Evolutionary conservation across 1,140 invertebrate species (phyloP).

Genomic region (Aphelinus atriplicis): DNA sequence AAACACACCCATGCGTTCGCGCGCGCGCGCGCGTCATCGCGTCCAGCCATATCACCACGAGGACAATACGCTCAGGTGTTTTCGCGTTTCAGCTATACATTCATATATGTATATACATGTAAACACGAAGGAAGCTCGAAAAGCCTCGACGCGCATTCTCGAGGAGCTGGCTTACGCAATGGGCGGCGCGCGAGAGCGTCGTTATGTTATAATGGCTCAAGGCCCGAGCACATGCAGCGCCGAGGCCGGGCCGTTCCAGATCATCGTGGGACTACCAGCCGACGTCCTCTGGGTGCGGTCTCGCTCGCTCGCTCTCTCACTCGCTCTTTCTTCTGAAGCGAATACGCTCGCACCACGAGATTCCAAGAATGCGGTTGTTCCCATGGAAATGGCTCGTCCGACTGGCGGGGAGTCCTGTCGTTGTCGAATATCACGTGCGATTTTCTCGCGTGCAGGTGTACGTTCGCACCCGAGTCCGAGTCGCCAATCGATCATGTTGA

Average conservation of each 20-base stretch:
- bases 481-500: too few species aligned
- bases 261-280: conserved; percentile 62
- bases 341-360: too few species aligned
- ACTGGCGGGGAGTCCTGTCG: too few species aligned
- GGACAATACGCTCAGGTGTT: not conserved
- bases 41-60: too few species aligned
- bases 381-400: too few species aligned
- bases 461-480: too few species aligned
- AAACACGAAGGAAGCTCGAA: conserved; percentile 8
- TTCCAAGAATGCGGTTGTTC: too few species aligned
- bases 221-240: conserved; percentile 45
- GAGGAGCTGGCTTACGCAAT: conserved; percentile 19
- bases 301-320: not conserved
- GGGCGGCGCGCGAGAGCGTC: conserved; percentile 41
- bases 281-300: conserved; percentile 54
- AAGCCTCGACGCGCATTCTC: not conserved
- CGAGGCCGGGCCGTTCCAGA: conserved; percentile 51
- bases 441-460: too few species aligned
- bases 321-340: too few species aligned
- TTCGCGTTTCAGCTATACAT: conserved; percentile 23
- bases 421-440: too few species aligned
- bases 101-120: too few species aligned
- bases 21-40: not conserved
- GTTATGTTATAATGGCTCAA: conserved; percentile 51
- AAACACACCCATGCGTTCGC: not conserved